These are phyloP conservation scores for Gasterosteus nipponicus DNA, from an alignment of 2,113 vertebrate species.

Conservation along the genomic window DNA sequence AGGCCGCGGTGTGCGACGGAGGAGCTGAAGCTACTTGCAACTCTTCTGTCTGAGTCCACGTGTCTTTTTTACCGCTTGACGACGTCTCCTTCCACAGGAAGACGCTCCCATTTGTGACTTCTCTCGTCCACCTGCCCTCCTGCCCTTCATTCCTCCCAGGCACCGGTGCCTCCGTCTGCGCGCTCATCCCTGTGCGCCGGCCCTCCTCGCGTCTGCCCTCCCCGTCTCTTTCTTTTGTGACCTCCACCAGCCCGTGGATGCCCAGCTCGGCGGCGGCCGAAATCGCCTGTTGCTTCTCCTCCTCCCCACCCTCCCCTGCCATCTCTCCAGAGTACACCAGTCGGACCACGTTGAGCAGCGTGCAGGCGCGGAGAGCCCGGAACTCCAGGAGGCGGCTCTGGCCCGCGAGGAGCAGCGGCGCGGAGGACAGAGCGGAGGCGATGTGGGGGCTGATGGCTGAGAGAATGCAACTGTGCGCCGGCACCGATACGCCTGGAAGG, in stretches of 20 bases:
- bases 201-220: not conserved
- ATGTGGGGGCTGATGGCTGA: conserved; percentile 89
- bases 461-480: conserved; percentile 88
- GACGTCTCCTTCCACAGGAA: conserved; percentile 45
- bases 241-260: conserved; percentile 80
- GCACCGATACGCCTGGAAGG: conserved; percentile 84
- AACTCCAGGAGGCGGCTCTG: conserved; percentile 83
- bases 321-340: conserved; percentile 90
- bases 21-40: not conserved
- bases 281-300: conserved; percentile 85
- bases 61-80: conserved; percentile 23
- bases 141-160: conserved; percentile 14
- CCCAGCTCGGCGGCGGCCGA: conserved; percentile 86
- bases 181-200: conserved; percentile 26
- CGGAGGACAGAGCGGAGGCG: conserved; percentile 79
- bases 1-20: not conserved
- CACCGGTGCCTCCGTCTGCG: conserved; percentile 61
- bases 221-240: conserved; percentile 17
- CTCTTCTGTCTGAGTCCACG: conserved; percentile 59
- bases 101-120: conserved; percentile 39
- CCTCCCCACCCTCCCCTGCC: conserved; percentile 77
- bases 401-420: conserved; percentile 51
- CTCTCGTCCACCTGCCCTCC: conserved; percentile 36
- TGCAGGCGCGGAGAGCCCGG: conserved; percentile 76
- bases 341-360: conserved; percentile 84